phyloP scores from a whole-genome alignment of 2,797 vertebrate genomes.

The Enteromius thamalakanensis region DNA sequence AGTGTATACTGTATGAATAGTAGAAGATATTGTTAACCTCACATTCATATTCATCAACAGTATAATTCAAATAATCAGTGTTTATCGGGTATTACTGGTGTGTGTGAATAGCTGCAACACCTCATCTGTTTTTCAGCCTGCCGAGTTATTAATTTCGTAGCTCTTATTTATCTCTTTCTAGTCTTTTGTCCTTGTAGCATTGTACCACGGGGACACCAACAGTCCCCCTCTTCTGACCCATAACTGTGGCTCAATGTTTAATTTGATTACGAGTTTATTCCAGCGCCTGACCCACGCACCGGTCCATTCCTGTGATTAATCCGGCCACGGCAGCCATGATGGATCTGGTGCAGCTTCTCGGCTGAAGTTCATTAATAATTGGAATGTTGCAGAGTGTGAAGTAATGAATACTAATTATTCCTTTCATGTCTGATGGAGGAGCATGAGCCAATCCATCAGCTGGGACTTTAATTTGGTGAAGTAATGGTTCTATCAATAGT shows the following conservation, averaged over 20 bases:
- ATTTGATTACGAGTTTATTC: constrained; percentile 82
- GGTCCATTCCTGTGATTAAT: constrained; percentile 87
- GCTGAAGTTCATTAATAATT: constrained; percentile 99
- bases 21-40: background rate
- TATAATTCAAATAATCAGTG: background rate
- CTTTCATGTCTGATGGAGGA: constrained; percentile 98
- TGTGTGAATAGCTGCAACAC: constrained; percentile 17
- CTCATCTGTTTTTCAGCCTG: background rate
- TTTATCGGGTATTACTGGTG: background rate
- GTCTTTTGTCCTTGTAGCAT: constrained; percentile 37
- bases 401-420: constrained; percentile 99
- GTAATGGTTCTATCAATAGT: constrained; percentile 99
- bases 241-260: constrained; percentile 75
- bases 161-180: background rate
- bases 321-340: constrained; percentile 87
- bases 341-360: constrained; percentile 90
- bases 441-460: constrained; percentile 97
- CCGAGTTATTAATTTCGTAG: constrained; percentile 1
- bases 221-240: constrained; percentile 66
- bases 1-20: background rate
- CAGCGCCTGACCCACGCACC: constrained; percentile 78
- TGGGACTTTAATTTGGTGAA: constrained; percentile 99
- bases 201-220: constrained; percentile 20
- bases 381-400: constrained; percentile 99
- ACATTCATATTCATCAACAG: background rate